phyloP scores from a whole-genome alignment of 2,888 invertebrate species.

The Pandemis corylana region DNA sequence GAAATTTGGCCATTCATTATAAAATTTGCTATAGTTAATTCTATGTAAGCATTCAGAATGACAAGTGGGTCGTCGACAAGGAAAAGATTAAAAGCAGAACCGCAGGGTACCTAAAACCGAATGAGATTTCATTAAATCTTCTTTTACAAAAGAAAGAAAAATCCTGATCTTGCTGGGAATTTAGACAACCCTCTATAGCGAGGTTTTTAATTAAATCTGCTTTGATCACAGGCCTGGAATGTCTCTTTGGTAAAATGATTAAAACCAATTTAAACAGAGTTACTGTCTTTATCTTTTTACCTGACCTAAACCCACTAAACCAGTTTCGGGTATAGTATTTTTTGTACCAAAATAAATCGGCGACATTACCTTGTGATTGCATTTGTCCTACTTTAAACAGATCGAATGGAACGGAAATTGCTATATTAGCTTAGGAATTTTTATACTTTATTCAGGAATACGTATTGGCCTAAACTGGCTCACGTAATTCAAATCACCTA shows the following conservation, averaged over 20 bases:
- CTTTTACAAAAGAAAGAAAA: constrained; percentile 65
- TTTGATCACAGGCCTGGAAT: constrained; percentile 79
- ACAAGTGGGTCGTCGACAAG: constrained; percentile 33
- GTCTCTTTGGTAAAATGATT: constrained; percentile 75
- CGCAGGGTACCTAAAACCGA: constrained; percentile 56
- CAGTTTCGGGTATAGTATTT: constrained; percentile 28
- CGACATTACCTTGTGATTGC: not conserved
- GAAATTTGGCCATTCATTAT: constrained; percentile 19
- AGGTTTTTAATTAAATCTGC: constrained; percentile 81
- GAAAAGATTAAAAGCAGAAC: constrained; percentile 42
- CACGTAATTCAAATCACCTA: constrained; percentile 44
- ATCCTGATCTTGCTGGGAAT: constrained; percentile 71
- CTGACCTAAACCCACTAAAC: constrained; percentile 49
- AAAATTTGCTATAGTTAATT: constrained; percentile 24
- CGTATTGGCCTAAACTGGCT: not conserved
- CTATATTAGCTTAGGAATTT: not conserved
- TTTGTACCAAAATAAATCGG: not conserved
- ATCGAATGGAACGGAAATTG: not conserved
- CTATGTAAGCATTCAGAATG: constrained; percentile 32
- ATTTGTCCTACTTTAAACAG: not conserved
- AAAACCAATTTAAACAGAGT: constrained; percentile 71
- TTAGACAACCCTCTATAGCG: constrained; percentile 77
- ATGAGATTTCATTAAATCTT: constrained; percentile 73
- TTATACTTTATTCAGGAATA: not conserved
- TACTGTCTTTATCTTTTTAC: constrained; percentile 62